Conservation (phyloP, 92 coral and sea anemone species). For the Virgularia gustaviana region DNA sequence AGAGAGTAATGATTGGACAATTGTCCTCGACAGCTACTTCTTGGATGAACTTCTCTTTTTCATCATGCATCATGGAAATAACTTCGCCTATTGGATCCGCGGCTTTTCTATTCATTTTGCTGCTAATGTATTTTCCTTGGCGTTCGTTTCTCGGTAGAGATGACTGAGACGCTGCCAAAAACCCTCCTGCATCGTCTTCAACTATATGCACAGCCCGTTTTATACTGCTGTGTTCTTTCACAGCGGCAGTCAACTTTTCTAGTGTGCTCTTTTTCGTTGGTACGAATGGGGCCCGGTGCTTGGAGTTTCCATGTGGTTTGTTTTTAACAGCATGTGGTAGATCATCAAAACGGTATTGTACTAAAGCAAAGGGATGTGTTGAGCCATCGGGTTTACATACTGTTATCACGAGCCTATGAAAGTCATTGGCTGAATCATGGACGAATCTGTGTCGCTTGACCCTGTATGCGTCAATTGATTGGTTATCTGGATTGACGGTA, state of each 20-base stretch:
- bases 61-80: conserved; percentile 34
- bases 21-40: conserved; percentile 41
- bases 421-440: conserved; percentile 50
- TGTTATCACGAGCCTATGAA: conserved; percentile 49
- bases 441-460: conserved; percentile 43
- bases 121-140: conserved; percentile 47
- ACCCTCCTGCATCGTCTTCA: conserved; percentile 40
- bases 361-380: conserved; percentile 48
- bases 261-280: conserved; percentile 57
- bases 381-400: conserved; percentile 39
- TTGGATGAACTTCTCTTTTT: conserved; percentile 41
- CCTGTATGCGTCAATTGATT: conserved; percentile 13
- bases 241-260: conserved; percentile 40
- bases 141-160: conserved; percentile 54
- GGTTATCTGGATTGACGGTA: conserved; percentile 21
- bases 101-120: conserved; percentile 42
- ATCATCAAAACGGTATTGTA: conserved; percentile 50
- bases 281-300: conserved; percentile 36
- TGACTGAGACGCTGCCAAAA: conserved; percentile 57
- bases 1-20: conserved; percentile 43
- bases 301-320: conserved; percentile 57
- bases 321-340: conserved; percentile 45
- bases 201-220: conserved; percentile 47
- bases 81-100: conserved; percentile 41
- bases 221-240: conserved; percentile 42